These are phyloP conservation scores for Calameuta idolon DNA, from an alignment of 2,888 invertebrate genomes.

Conservation along the genomic window DNA sequence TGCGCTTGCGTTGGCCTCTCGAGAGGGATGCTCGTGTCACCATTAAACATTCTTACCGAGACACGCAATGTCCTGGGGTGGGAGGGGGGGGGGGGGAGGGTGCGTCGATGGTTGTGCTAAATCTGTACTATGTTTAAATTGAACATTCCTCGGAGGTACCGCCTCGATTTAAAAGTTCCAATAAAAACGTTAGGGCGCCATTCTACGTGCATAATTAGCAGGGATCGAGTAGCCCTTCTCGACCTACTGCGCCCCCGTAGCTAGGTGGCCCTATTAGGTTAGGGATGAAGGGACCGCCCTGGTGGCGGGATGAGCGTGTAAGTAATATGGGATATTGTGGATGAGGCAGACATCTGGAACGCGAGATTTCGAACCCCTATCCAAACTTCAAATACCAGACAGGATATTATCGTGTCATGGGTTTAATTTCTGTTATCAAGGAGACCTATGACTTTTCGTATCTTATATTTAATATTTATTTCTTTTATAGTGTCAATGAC, in stretches of 20 bases:
- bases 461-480: background rate
- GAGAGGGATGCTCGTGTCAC: background rate
- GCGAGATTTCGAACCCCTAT: background rate
- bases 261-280: conserved; percentile 43
- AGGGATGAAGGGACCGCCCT: conserved; percentile 28
- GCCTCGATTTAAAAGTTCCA: conserved; percentile 20
- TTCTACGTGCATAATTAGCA: conserved; percentile 17
- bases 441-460: background rate
- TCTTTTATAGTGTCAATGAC: background rate
- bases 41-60: background rate
- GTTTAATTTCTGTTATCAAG: background rate
- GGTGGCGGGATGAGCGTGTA: conserved; percentile 2
- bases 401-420: background rate
- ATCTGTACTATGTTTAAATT: conserved; percentile 28
- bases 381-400: background rate
- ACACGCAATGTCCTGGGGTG: background rate
- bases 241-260: conserved; percentile 11
- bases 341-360: conserved; percentile 10
- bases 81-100: background rate
- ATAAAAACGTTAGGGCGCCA: conserved; percentile 23
- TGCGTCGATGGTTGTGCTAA: background rate
- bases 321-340: conserved; percentile 1
- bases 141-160: conserved; percentile 29
- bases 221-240: conserved; percentile 10
- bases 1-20: background rate